phyloP scores from a whole-genome alignment of 2,888 invertebrate genomes.

The Macrosiphum euphorbiae region DNA sequence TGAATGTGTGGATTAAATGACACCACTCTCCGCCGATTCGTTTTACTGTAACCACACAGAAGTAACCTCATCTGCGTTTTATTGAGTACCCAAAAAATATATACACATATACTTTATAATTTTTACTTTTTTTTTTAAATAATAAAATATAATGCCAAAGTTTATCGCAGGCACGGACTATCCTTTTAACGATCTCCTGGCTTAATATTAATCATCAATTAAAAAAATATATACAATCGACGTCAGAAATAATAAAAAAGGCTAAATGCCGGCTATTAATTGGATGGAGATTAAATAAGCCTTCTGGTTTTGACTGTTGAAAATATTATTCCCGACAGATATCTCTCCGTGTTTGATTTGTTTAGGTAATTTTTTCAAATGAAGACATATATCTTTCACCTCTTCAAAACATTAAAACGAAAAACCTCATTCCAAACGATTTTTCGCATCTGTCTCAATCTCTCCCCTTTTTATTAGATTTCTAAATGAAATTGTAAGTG shows the following conservation, averaged over 20 bases:
- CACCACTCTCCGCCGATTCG: background rate
- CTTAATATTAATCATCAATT: slow-evolving; percentile 61
- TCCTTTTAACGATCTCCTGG: slow-evolving; percentile 60
- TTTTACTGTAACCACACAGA: slow-evolving; percentile 26
- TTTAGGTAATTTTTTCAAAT: slow-evolving; percentile 60
- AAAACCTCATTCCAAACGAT: slow-evolving; percentile 50
- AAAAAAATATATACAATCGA: slow-evolving; percentile 54
- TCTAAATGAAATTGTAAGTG: slow-evolving; percentile 64
- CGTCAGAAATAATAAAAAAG: slow-evolving; percentile 65
- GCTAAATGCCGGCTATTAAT: slow-evolving; percentile 63
- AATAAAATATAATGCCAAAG: slow-evolving; percentile 57
- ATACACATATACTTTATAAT: slow-evolving; percentile 37
- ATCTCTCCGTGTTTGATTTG: slow-evolving; percentile 57
- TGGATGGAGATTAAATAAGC: slow-evolving; percentile 61
- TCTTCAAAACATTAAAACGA: slow-evolving; percentile 57
- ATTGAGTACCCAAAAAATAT: slow-evolving; percentile 44
- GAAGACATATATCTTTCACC: slow-evolving; percentile 58
- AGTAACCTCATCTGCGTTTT: slow-evolving; percentile 61
- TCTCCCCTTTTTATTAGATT: slow-evolving; percentile 63
- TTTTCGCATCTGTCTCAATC: slow-evolving; percentile 64
- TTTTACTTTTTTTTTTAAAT: slow-evolving; percentile 56
- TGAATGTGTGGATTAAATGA: slow-evolving; percentile 56
- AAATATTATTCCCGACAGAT: slow-evolving; percentile 58
- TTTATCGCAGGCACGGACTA: slow-evolving; percentile 37
- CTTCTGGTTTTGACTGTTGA: slow-evolving; percentile 63